Conservation (phyloP, 1,140 invertebrate genomes). For the Lasioglossum albipes region DNA sequence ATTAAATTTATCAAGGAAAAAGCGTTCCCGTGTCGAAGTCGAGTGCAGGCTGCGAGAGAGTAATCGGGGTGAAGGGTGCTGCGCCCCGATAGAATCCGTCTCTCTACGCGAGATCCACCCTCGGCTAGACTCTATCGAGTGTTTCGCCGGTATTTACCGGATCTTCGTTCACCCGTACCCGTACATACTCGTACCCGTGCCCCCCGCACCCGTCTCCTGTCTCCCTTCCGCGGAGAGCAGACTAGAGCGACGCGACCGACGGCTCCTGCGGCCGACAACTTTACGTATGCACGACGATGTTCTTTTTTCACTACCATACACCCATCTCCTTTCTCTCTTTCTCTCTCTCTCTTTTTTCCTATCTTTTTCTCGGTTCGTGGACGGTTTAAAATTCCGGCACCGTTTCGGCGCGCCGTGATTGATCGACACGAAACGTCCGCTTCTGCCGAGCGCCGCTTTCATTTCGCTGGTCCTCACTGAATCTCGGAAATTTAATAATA, state of each 20-base stretch:
- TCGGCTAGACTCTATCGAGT: constrained; percentile 14
- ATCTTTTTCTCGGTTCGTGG: neutral
- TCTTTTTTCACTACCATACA: neutral
- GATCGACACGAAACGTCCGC: constrained; percentile 11
- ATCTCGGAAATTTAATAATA: constrained; percentile 38
- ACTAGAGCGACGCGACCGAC: neutral
- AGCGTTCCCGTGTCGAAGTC: constrained; percentile 58
- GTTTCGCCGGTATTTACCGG: constrained; percentile 18
- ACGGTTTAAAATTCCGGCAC: neutral
- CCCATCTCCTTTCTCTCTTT: neutral
- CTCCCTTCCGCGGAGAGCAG: neutral
- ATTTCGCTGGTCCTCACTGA: constrained; percentile 15
- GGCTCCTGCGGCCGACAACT: neutral
- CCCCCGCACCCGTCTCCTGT: too few relatives aligned
- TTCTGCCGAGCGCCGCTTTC: constrained; percentile 8
- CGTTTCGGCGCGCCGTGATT: constrained; percentile 4
- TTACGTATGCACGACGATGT: neutral
- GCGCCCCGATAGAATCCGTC: constrained; percentile 27
- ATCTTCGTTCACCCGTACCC: constrained; percentile 18
- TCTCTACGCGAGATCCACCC: constrained; percentile 33
- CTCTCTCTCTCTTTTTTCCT: neutral
- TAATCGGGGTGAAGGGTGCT: constrained; percentile 29
- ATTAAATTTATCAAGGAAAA: constrained; percentile 67
- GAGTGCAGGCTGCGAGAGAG: neutral
- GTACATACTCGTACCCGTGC: too few relatives aligned